Percentiles rank a stretch among this genome's conserved stretches.
Evolutionary conservation across 92 coral and sea anemone genomes (phyloP).

Genomic region (Porites evermanni): DNA sequence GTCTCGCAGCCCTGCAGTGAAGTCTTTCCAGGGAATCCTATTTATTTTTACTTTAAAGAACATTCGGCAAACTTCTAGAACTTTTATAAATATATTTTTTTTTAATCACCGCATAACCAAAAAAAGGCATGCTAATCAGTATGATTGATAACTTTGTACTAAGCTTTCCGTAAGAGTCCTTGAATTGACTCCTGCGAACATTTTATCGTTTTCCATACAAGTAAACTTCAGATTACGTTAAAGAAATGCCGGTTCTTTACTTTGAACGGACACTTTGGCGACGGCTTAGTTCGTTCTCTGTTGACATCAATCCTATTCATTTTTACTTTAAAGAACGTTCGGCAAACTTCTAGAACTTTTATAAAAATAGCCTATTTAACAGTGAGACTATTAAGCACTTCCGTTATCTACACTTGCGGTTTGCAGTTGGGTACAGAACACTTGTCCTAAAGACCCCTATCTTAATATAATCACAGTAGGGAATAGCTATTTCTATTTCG

Average conservation of each 20-base stretch:
- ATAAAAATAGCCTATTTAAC: neutral
- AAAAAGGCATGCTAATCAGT: no score
- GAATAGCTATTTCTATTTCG: neutral
- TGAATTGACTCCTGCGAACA: no score
- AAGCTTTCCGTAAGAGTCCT: no score
- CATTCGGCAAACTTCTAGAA: neutral
- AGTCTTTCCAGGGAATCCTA: no score
- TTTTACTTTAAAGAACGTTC: neutral
- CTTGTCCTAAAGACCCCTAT: conserved; percentile 12
- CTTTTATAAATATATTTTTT: no score
- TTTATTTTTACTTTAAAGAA: neutral
- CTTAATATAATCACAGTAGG: conserved; percentile 18
- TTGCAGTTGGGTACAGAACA: neutral
- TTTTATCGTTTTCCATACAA: no score
- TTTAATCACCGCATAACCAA: no score
- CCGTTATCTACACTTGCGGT: neutral
- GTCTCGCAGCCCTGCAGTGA: no score
- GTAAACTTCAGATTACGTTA: no score
- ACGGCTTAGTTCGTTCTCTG: neutral
- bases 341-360: neutral
- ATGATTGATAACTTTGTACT: no score
- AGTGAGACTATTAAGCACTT: neutral
- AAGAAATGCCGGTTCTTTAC: no score
- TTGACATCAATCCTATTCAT: neutral
- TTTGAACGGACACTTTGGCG: no score